Evolutionary conservation across 2,888 invertebrate genomes (phyloP).

Genomic region (Holacanthella duospinosa): DNA sequence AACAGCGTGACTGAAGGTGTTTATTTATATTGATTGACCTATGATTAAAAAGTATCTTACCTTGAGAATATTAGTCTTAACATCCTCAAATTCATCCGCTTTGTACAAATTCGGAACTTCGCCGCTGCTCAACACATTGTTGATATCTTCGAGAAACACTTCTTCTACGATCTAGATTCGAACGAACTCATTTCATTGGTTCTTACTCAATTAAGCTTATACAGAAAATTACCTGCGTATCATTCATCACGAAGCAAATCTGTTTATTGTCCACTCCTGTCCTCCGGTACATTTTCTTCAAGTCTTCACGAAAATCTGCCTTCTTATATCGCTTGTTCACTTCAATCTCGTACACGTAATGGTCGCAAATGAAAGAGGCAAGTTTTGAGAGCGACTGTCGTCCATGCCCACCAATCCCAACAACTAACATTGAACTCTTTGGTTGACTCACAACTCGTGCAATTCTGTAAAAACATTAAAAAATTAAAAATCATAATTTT

Average conservation of each 20-base stretch:
- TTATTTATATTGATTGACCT: too few relatives aligned
- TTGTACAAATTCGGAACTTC: too few relatives aligned
- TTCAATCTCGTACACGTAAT: constrained; percentile 63
- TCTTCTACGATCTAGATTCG: too few relatives aligned
- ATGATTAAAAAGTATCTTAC: too few relatives aligned
- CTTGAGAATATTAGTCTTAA: too few relatives aligned
- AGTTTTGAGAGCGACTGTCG: constrained; percentile 67
- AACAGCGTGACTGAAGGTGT: too few relatives aligned
- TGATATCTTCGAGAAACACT: too few relatives aligned
- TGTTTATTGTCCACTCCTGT: constrained; percentile 65
- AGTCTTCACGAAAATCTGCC: constrained; percentile 67
- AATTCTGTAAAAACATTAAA: constrained; percentile 45
- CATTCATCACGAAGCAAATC: constrained; percentile 72
- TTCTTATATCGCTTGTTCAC: constrained; percentile 64
- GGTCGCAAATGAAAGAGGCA: constrained; percentile 68
- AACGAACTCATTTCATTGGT: too few relatives aligned
- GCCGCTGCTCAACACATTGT: too few relatives aligned
- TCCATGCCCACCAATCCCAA: constrained; percentile 79
- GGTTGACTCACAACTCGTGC: constrained; percentile 72
- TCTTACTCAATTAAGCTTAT: too few relatives aligned
- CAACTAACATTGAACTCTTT: constrained; percentile 68
- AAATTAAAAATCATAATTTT: background rate
- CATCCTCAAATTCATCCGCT: too few relatives aligned
- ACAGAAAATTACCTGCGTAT: constrained; percentile 52
- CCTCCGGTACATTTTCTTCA: constrained; percentile 60